Percentiles rank a stretch among this genome's conserved stretches.
phyloP scores from a whole-genome alignment of 2,888 invertebrate genomes.

The Drosophila helvetica region DNA sequence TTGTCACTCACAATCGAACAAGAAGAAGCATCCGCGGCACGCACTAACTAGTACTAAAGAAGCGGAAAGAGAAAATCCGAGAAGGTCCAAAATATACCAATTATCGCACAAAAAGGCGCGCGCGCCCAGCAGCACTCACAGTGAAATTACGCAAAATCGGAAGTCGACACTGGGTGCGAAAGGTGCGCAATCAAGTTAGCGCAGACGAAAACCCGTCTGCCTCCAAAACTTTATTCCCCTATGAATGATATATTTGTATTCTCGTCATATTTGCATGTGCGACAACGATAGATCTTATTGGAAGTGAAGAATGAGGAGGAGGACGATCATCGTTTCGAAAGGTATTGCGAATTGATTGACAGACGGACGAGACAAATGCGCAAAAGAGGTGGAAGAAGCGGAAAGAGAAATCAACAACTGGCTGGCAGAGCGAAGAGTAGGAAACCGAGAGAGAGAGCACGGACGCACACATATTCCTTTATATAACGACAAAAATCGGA shows the following conservation, averaged over 20 bases:
- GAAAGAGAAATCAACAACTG: slow-evolving; percentile 40
- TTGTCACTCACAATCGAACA: slow-evolving; percentile 72
- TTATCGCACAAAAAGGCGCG: slow-evolving; percentile 28
- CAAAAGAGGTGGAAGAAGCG: slow-evolving; percentile 48
- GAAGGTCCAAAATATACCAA: slow-evolving; percentile 4
- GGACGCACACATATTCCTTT: slow-evolving; percentile 49
- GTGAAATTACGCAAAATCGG: slow-evolving; percentile 19
- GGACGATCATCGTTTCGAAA: slow-evolving; percentile 46
- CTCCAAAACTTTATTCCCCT: not conserved
- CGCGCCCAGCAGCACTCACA: slow-evolving; percentile 17
- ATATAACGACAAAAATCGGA: slow-evolving; percentile 45
- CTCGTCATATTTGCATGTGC: slow-evolving; percentile 7
- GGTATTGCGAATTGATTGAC: slow-evolving; percentile 63
- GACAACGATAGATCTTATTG: slow-evolving; percentile 4
- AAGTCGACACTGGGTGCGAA: slow-evolving; percentile 38
- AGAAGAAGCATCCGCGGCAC: slow-evolving; percentile 57
- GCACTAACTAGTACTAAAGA: not conserved
- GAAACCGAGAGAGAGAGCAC: slow-evolving; percentile 30
- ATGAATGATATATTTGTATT: slow-evolving; percentile 6
- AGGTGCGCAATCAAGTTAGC: slow-evolving; percentile 65
- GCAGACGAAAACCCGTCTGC: slow-evolving; percentile 49
- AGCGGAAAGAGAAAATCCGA: slow-evolving; percentile 23
- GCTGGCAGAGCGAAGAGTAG: slow-evolving; percentile 13
- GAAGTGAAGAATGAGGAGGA: slow-evolving; percentile 4
- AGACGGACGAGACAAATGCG: slow-evolving; percentile 38